Percentiles rank a stretch among this genome's conserved stretches.
Conservation (phyloP, 37 sponge, comb jelly and placozoan species). For the Theonella swinhoei region DNA sequence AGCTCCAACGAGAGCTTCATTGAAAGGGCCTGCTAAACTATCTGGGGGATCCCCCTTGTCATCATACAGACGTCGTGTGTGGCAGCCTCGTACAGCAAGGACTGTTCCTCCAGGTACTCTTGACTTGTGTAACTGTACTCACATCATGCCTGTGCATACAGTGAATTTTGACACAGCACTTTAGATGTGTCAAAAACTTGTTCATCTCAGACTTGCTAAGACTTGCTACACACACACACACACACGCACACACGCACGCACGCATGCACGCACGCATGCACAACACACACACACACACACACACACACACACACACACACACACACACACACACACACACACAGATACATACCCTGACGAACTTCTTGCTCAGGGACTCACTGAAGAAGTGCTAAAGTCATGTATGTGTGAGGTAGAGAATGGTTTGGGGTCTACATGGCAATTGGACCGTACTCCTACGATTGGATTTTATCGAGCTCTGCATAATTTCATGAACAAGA, state of each 20-base stretch:
- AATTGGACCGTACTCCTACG: conserved; percentile 19
- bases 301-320: no score
- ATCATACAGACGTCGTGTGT: conserved; percentile 17
- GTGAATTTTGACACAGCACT: no score
- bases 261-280: no score
- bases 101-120: neutral
- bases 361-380: conserved; percentile 8
- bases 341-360: neutral
- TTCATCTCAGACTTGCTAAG: no score
- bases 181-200: no score
- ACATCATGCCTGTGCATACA: no score
- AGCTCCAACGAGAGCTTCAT: conserved; percentile 38
- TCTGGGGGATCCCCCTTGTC: conserved; percentile 33
- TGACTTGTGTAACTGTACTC: no score
- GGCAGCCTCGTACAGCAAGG: conserved; percentile 13
- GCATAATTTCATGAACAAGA: conserved; percentile 24
- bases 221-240: no score
- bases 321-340: neutral
- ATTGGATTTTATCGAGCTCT: conserved; percentile 35
- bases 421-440: neutral
- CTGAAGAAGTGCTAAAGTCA: neutral
- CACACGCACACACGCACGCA: no score
- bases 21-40: conserved; percentile 20
- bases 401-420: neutral
- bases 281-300: no score